These are phyloP conservation scores for Dynastes maya DNA, from an alignment of 2,888 invertebrate genomes.

Conservation along the genomic window DNA sequence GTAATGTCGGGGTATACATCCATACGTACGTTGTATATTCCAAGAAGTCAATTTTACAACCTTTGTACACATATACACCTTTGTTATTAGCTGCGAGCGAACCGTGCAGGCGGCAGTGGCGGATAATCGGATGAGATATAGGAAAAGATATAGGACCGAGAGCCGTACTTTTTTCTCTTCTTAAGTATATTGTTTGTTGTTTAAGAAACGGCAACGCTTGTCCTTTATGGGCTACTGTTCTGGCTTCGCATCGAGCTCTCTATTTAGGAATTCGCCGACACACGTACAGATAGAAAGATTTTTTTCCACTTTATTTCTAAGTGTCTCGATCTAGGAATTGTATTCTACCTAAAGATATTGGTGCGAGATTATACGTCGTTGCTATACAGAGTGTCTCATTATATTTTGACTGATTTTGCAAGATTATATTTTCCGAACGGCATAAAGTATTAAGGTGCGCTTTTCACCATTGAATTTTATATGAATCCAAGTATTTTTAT, in stretches of 20 bases:
- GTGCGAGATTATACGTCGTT: no score
- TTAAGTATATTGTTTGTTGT: constrained; percentile 3
- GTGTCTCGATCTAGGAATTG: no score
- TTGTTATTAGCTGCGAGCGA: constrained; percentile 27
- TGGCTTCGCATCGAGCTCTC: constrained; percentile 26
- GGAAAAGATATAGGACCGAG: background rate
- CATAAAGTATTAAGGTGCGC: no score
- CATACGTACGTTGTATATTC: constrained; percentile 10
- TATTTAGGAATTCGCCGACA: constrained; percentile 28
- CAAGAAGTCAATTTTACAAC: constrained; percentile 30
- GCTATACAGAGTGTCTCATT: no score
- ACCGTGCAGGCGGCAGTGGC: background rate
- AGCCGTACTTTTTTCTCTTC: constrained; percentile 1
- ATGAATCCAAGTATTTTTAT: no score
- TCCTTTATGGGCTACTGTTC: constrained; percentile 27
- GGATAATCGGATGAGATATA: background rate
- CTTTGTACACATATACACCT: constrained; percentile 23
- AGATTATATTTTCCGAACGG: no score
- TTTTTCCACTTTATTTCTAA: no score
- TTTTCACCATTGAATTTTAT: no score
- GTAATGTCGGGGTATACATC: background rate
- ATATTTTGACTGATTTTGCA: no score
- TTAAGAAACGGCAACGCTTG: constrained; percentile 1
- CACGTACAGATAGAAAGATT: background rate
- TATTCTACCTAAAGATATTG: no score